Conservation (phyloP, 2,888 invertebrate species). For the Helleia helle region DNA sequence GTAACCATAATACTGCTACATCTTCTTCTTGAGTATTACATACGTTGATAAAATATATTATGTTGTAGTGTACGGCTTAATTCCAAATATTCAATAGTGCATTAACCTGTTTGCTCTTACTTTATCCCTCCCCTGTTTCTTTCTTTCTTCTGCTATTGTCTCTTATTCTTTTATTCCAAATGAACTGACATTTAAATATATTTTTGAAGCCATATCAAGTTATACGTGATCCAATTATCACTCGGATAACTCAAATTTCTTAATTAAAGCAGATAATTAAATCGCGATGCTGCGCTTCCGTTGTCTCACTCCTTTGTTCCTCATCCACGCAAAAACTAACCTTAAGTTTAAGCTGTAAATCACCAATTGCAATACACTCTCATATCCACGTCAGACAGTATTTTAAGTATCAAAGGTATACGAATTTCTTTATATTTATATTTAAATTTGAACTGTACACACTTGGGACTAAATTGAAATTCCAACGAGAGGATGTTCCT, state of each 20-base stretch:
- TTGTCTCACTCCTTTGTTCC: constrained; percentile 19
- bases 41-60: no score
- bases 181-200: no score
- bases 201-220: background rate
- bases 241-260: constrained; percentile 46
- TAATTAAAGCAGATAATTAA: constrained; percentile 65
- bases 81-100: no score
- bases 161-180: no score
- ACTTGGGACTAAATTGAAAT: background rate
- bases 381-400: constrained; percentile 2
- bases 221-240: constrained; percentile 61
- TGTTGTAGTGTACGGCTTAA: no score
- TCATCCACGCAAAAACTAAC: background rate
- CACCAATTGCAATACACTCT: background rate
- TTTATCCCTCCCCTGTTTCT: no score
- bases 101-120: no score
- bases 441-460: background rate
- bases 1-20: no score
- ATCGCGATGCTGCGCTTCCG: constrained; percentile 24
- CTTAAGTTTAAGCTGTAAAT: background rate
- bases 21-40: no score
- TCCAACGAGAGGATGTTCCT: background rate
- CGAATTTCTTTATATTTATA: background rate
- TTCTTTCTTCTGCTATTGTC: no score
- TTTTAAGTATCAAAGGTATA: background rate